phyloP scores from a whole-genome alignment of 1,140 invertebrate genomes.

The Camponotus floridanus region DNA sequence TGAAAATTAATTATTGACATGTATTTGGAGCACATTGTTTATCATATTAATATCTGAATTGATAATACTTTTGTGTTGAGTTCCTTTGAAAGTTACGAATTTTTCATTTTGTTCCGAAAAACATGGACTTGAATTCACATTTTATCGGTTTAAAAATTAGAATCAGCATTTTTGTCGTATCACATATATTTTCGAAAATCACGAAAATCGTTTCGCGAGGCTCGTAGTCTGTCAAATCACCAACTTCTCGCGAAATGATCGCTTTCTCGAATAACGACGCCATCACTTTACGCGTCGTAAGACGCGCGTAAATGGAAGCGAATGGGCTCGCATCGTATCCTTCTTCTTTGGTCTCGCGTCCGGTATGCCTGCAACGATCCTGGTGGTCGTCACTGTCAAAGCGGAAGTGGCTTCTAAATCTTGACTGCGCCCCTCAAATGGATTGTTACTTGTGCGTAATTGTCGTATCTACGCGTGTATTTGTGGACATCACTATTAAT shows the following conservation, averaged over 20 bases:
- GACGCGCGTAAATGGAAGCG: slow-evolving; percentile 46
- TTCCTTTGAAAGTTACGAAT: too few species aligned
- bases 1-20: too few species aligned
- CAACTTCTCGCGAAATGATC: slow-evolving; percentile 42
- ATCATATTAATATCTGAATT: too few species aligned
- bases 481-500: slow-evolving; percentile 13
- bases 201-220: slow-evolving; percentile 21
- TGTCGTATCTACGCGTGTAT: slow-evolving; percentile 26
- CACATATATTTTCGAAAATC: slow-evolving; percentile 15
- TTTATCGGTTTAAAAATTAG: background rate
- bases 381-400: slow-evolving; percentile 57
- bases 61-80: too few species aligned
- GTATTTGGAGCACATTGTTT: too few species aligned
- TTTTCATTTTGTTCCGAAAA: too few species aligned
- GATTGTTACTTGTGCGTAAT: slow-evolving; percentile 63
- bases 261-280: slow-evolving; percentile 42
- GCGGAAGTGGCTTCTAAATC: slow-evolving; percentile 63
- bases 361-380: background rate
- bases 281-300: slow-evolving; percentile 58
- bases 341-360: background rate
- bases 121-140: background rate
- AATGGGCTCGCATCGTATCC: slow-evolving; percentile 19
- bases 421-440: slow-evolving; percentile 27
- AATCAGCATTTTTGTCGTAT: background rate
- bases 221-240: slow-evolving; percentile 47